Percentiles rank a stretch among this genome's conserved stretches.
These are phyloP conservation scores for Callinectes sapidus DNA, from an alignment of 2,888 invertebrate genomes.

Conservation along the genomic window DNA sequence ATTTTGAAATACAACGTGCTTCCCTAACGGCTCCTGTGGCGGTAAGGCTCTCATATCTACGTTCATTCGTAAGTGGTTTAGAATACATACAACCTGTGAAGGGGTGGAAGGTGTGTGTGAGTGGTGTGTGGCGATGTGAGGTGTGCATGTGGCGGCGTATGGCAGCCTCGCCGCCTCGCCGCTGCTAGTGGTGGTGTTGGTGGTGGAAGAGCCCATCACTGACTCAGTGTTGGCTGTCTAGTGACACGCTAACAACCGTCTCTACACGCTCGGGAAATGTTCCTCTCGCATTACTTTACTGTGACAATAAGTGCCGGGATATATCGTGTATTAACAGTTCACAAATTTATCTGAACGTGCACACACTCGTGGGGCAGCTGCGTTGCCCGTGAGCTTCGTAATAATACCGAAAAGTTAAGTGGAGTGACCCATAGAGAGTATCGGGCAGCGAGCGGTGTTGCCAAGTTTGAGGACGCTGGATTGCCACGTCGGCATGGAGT, in stretches of 20 bases:
- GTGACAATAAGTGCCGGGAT: slow-evolving; percentile 51
- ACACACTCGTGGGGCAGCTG: background rate
- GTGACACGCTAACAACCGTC: slow-evolving; percentile 38
- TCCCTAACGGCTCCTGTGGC: background rate
- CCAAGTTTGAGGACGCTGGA: slow-evolving; percentile 42
- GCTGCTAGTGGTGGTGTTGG: background rate
- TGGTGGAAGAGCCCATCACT: background rate
- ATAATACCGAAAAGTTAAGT: slow-evolving; percentile 54
- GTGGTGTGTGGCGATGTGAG: background rate
- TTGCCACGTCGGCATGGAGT: slow-evolving; percentile 60
- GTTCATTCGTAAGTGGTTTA: background rate
- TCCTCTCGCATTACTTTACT: slow-evolving; percentile 25
- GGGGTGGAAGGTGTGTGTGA: background rate
- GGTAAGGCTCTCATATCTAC: background rate
- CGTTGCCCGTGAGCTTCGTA: background rate
- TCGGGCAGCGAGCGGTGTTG: slow-evolving; percentile 53
- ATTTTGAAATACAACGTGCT: background rate
- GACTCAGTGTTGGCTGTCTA: slow-evolving; percentile 58
- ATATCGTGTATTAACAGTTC: slow-evolving; percentile 45
- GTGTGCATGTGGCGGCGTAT: background rate
- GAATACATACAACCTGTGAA: background rate
- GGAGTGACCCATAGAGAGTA: slow-evolving; percentile 60
- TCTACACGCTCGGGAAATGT: slow-evolving; percentile 37
- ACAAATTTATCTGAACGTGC: slow-evolving; percentile 5
- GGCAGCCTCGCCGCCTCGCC: background rate